These are phyloP conservation scores for Megaceryle torquata DNA, from an alignment of 2,113 vertebrate genomes.

Conservation along the genomic window DNA sequence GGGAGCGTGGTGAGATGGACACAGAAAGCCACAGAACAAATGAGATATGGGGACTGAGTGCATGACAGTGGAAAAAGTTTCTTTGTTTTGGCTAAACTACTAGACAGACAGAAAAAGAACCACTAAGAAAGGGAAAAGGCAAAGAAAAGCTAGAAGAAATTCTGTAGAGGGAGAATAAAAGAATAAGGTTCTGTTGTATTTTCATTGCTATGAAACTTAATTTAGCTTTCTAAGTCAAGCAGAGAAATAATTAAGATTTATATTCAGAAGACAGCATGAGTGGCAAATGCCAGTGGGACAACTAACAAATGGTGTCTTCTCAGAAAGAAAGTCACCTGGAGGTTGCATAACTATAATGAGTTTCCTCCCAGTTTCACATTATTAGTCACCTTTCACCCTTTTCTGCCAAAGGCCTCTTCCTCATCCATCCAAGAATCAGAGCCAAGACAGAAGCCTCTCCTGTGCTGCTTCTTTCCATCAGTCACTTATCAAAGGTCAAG, in stretches of 20 bases:
- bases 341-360: constrained; percentile 34
- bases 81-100: background rate
- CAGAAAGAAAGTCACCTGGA: constrained; percentile 47
- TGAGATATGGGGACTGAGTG: background rate
- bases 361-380: constrained; percentile 48
- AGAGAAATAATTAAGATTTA: constrained; percentile 18
- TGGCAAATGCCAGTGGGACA: constrained; percentile 57
- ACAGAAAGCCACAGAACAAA: background rate
- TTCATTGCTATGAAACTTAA: background rate
- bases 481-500: background rate
- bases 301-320: constrained; percentile 57
- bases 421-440: background rate
- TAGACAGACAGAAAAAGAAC: background rate
- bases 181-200: background rate
- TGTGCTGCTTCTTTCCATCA: background rate
- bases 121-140: background rate
- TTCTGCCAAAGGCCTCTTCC: constrained; percentile 16
- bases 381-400: constrained; percentile 58
- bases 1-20: background rate
- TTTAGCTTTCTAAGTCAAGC: background rate
- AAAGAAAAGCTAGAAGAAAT: background rate
- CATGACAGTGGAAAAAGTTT: background rate
- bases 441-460: background rate
- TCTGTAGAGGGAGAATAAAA: background rate
- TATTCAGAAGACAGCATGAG: background rate